Base-by-base conservation (phyloP, 1,140 invertebrate genomes). In the Helicoverpa zea region DNA sequence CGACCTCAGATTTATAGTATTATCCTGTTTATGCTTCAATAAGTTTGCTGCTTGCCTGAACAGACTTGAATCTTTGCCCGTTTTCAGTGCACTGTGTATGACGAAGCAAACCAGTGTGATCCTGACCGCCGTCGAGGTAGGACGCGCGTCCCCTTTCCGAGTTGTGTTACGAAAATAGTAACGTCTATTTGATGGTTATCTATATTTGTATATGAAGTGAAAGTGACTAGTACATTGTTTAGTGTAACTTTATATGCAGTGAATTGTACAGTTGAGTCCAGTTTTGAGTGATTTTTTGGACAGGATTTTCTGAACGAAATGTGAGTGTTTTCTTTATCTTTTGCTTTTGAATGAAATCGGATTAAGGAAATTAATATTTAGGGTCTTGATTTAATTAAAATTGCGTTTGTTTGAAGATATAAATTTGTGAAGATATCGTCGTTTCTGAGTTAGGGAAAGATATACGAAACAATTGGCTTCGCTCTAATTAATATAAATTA, bases 161-260 rank as follows among this genome's bases (percentile, higher is more conserved):
- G 83, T 88, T 88, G 64, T 73, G 59, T 82, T 81, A 88, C 88
- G 88, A 87, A 88, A 89, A 89, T 89, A 89, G 85, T 87, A 80
- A 83, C 81, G 83, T 83, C 56, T 68, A 80, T 70, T 58, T 23
- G 16, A 68, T 52, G 35, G 29, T 58, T 79, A 70, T 70, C 64
- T 70, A 70, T 70, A 79, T 58, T 79, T 49, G 52, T 68, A 16
- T 49, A 2, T 10, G 18, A 77, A 66, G 76, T 79, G 76, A 68
- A 68, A 79, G 76, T 79, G 76, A 68, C 64, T 68, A 16, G 51
- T 66, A 70, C 64, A 58, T 79, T 79, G 76, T 79, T 79, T 0
- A 79, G 76, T 79, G 76, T 59, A 70, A 58, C 64, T 70, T 68
- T 79, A n/a, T 18, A 43, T 75, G 12, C 61, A 63, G 58, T 75